These are phyloP conservation scores for Brachyopa scutellaris DNA, from an alignment of 2,888 invertebrate species.

Conservation along the genomic window DNA sequence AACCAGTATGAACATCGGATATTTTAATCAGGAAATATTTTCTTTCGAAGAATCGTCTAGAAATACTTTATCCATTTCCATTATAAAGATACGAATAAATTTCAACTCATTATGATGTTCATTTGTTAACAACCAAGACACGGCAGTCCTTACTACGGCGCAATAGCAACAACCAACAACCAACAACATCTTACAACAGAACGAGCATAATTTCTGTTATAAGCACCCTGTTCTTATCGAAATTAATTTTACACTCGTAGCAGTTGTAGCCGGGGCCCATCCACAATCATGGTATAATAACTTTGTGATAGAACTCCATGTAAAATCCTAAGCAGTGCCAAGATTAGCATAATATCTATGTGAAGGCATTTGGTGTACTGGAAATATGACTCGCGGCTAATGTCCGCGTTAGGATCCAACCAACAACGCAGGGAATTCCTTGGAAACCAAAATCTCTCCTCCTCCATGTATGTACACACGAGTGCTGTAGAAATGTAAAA, in stretches of 20 bases:
- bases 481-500: constrained; percentile 50
- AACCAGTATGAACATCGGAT: background rate
- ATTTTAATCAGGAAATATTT: constrained; percentile 22
- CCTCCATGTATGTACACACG: background rate
- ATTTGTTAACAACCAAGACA: constrained; percentile 47
- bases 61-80: background rate
- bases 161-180: constrained; percentile 22
- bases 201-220: constrained; percentile 18
- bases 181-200: too few species aligned
- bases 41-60: background rate
- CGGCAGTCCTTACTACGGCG: constrained; percentile 11
- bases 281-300: constrained; percentile 60
- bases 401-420: constrained; percentile 58
- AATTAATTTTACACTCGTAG: constrained; percentile 45
- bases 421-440: constrained; percentile 56
- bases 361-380: constrained; percentile 56
- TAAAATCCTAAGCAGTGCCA: constrained; percentile 40
- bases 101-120: constrained; percentile 42
- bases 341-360: constrained; percentile 70
- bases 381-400: constrained; percentile 56
- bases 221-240: constrained; percentile 43
- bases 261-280: constrained; percentile 1
- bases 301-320: constrained; percentile 59
- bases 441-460: constrained; percentile 43
- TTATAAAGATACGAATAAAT: constrained; percentile 41